Evolutionary conservation across 2,113 vertebrate species (phyloP).

Genomic region (Amazona vittata): DNA sequence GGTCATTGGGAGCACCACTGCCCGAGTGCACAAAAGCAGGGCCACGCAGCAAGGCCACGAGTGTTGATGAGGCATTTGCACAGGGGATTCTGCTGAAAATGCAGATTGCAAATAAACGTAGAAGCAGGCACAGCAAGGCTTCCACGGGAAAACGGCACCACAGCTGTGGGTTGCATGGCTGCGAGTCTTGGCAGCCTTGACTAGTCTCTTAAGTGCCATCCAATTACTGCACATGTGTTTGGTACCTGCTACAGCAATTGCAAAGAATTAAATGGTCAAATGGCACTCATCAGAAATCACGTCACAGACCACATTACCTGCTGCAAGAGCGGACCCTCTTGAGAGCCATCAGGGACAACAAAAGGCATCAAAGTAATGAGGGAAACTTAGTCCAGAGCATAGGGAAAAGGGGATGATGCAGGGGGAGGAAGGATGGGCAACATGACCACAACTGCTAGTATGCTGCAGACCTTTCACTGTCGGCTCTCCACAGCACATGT

Average conservation of each 20-base stretch:
- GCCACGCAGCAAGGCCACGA: background rate
- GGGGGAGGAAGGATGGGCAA: background rate
- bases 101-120: conserved; percentile 22
- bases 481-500: background rate
- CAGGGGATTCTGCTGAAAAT: background rate
- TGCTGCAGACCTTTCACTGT: background rate
- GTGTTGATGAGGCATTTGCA: background rate
- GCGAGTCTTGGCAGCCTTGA: conserved; percentile 1
- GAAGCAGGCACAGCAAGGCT: conserved; percentile 1
- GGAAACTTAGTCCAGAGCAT: background rate
- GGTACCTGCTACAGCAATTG: conserved; percentile 14
- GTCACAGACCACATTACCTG: background rate
- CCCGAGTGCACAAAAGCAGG: background rate
- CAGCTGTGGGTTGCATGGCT: conserved; percentile 24
- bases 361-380: background rate
- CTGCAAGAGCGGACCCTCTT: background rate
- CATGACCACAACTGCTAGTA: background rate
- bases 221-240: conserved; percentile 60
- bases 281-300: conserved; percentile 34
- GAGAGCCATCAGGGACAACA: background rate
- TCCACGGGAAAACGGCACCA: conserved; percentile 4
- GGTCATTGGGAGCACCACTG: background rate
- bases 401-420: background rate
- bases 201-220: conserved; percentile 64
- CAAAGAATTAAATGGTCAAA: conserved; percentile 48